A percentile compares a stretch with the other conserved stretches of the same genome.
phyloP scores from a whole-genome alignment of 2,113 vertebrate genomes.

The Anoura caudifer region DNA sequence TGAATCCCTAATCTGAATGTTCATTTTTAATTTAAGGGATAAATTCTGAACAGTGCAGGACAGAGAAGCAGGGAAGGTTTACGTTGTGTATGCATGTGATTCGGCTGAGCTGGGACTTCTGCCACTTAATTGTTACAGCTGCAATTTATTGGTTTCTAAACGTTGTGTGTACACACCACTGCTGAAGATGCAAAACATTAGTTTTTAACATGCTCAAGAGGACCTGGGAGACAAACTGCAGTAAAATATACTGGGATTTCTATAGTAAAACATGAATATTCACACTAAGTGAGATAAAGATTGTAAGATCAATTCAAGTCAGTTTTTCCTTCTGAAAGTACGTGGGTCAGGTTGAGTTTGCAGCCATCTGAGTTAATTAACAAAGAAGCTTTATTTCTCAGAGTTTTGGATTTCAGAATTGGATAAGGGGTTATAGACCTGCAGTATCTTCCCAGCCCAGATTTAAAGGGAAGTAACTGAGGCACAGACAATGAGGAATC shows the following conservation, averaged over 20 bases:
- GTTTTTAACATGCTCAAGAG: neutral
- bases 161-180: neutral
- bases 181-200: neutral
- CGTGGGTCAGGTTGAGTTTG: neutral
- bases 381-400: neutral
- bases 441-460: neutral
- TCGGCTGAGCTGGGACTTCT: neutral
- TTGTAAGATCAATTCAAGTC: neutral
- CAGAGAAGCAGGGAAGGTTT: neutral
- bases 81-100: fast-evolving
- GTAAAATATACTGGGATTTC: neutral
- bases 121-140: neutral
- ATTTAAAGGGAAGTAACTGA: neutral
- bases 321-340: neutral
- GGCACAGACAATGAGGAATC: neutral
- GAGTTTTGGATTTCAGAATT: neutral
- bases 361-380: neutral
- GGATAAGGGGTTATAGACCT: neutral
- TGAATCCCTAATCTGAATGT: neutral
- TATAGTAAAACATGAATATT: neutral
- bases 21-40: neutral
- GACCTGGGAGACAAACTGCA: neutral
- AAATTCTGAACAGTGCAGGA: neutral
- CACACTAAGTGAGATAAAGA: neutral
- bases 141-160: neutral